Evolutionary conservation across 2,888 invertebrate genomes (phyloP), one percentile per base, ranked within the genome.

Genomic region (Melanophora roralis): DNA sequence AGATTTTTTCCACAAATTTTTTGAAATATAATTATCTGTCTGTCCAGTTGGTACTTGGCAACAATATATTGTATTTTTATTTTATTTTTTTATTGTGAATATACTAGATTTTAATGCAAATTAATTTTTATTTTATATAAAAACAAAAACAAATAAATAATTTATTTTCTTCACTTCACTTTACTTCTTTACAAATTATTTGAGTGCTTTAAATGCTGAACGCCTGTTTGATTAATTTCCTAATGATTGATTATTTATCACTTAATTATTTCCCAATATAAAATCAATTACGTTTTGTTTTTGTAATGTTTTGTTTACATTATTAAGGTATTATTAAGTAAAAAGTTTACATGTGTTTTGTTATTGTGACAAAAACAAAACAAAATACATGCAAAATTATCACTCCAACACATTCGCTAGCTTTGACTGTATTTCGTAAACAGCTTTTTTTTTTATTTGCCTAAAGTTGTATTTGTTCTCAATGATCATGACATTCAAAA

Each of bases 161-260:
- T n/a, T n/a, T n/a, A n/a, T n/a, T n/a, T n/a, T n/a, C n/a, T n/a
- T n/a, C n/a, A n/a, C n/a, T n/a, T n/a, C n/a, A 14, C 3, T 47
- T 68, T 47, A 12, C 12, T 9, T 38, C 32, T 57, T 53, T 27
- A 5, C 38, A 23, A 53, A 45, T 43, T 45, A 55, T 43, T 47
- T 32, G 16, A 45, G 40, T 62, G 36, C 64, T 43, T 5, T 45
- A 57, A 74, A 47, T 51, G 80, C 87, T 87, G 88, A 49, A 84
- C 84, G 86, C 88, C 86, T 86, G 86, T 85, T 87, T 85, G 83
- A 85, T 87, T 82, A 83, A 84, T 86, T 86, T 83, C 78, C 81
- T 27, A 6, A 83, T 27, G 3, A 83, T 83, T 85, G 86, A 87
- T 86, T 85, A 85, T 86, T 87, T 87, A 88, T 87, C 86, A 86